Conservation (phyloP, 2,113 vertebrate genomes). For the Hylia prasina region DNA sequence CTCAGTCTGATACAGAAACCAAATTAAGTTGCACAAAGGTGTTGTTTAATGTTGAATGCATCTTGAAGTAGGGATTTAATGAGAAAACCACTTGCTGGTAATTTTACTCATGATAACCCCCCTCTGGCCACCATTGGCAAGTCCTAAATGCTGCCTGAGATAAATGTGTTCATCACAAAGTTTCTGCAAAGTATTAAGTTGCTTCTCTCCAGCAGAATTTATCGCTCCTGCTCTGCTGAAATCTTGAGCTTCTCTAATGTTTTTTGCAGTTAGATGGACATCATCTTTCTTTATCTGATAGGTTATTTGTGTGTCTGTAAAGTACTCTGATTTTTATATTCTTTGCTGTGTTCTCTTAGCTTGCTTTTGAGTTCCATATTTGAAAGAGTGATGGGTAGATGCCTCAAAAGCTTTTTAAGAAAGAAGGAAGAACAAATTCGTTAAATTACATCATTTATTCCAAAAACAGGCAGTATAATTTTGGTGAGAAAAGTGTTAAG, state of each 20-base stretch:
- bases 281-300: not conserved
- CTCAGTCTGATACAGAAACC: not conserved
- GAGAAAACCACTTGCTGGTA: not conserved
- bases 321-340: not conserved
- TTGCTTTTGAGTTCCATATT: not conserved
- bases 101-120: not conserved
- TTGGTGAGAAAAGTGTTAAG: constrained; percentile 22
- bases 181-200: not conserved
- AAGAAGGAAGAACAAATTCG: not conserved
- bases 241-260: not conserved
- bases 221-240: not conserved
- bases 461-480: not conserved
- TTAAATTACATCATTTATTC: not conserved
- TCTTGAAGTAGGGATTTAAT: not conserved
- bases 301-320: not conserved
- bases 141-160: not conserved
- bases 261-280: not conserved
- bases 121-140: not conserved
- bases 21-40: not conserved
- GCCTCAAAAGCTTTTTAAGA: not conserved
- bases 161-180: not conserved
- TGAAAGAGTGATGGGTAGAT: not conserved
- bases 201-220: not conserved
- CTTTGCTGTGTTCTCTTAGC: not conserved
- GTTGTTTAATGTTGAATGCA: not conserved